A percentile compares a stretch with the other conserved stretches of the same genome.
phyloP scores from a whole-genome alignment of 2,888 invertebrate species.

The Theretra japonica region DNA sequence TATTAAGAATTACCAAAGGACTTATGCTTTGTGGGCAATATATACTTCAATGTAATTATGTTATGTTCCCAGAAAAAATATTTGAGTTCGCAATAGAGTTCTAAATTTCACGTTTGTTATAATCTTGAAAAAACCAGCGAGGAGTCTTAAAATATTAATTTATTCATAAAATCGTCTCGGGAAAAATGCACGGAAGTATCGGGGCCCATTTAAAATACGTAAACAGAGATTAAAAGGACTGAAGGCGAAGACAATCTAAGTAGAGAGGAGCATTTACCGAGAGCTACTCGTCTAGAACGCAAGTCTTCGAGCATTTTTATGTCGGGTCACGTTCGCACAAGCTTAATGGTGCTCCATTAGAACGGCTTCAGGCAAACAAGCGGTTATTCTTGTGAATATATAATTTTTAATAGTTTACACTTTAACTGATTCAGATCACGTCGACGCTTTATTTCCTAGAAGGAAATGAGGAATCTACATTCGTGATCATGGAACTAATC shows the following conservation, averaged over 20 bases:
- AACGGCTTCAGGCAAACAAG: slow-evolving; percentile 27
- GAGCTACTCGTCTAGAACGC: slow-evolving; percentile 2
- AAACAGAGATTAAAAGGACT: slow-evolving; percentile 18
- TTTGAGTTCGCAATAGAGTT: too few relatives aligned
- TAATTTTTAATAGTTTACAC: slow-evolving; percentile 37
- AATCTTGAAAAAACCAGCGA: too few relatives aligned
- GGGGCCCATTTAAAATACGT: background rate
- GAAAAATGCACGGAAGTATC: slow-evolving; percentile 4
- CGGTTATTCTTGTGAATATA: slow-evolving; percentile 34
- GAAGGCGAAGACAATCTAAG: background rate
- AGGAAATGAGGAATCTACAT: slow-evolving; percentile 18
- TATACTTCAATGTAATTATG: too few relatives aligned
- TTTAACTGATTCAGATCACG: slow-evolving; percentile 30
- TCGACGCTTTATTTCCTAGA: slow-evolving; percentile 17
- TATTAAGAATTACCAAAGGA: too few relatives aligned
- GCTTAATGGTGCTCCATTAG: slow-evolving; percentile 23
- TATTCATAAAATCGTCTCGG: background rate
- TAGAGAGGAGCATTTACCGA: background rate
- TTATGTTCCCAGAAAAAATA: too few relatives aligned
- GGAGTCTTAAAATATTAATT: background rate
- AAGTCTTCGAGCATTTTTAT: slow-evolving; percentile 47
- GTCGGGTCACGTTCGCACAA: slow-evolving; percentile 45
- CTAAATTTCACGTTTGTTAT: too few relatives aligned
- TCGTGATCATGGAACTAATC: background rate
- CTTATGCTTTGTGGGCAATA: too few relatives aligned